These are phyloP conservation scores for Hydrolagus colliei DNA, from an alignment of 2,797 vertebrate genomes.

Conservation along the genomic window DNA sequence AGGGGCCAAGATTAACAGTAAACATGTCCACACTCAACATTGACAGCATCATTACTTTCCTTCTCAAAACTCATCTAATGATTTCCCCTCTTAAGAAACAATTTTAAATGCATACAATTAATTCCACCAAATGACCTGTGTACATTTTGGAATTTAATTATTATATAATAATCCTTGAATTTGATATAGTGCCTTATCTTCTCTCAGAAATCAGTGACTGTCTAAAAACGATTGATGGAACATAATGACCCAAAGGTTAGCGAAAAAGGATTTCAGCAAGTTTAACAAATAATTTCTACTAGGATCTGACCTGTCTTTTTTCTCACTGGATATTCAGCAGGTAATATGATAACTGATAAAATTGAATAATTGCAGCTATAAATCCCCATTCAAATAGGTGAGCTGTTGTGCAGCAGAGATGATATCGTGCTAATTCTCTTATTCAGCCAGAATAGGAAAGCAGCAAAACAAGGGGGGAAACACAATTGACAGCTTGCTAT, in stretches of 20 bases:
- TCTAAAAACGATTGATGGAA: neutral
- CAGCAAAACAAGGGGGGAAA: neutral
- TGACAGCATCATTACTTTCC: constrained; percentile 34
- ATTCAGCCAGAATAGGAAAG: neutral
- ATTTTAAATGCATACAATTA: constrained; percentile 8
- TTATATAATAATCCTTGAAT: too few species aligned
- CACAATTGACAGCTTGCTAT: neutral
- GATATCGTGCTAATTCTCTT: neutral
- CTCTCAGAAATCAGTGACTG: neutral
- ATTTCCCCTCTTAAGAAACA: neutral
- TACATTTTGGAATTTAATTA: neutral
- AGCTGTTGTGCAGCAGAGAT: neutral
- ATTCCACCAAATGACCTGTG: constrained; percentile 26
- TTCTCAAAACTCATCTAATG: constrained; percentile 10
- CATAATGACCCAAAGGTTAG: neutral
- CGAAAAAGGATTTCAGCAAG: neutral
- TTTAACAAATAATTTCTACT: neutral
- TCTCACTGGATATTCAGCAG: neutral
- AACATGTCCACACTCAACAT: constrained; percentile 36
- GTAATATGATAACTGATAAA: neutral
- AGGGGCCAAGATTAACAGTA: constrained; percentile 54
- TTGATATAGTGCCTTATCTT: neutral
- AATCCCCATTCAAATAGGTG: constrained; percentile 15
- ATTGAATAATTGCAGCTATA: constrained; percentile 14
- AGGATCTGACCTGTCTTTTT: neutral